Conservation (phyloP, 2,888 invertebrate genomes). For the Orthosia incerta region DNA sequence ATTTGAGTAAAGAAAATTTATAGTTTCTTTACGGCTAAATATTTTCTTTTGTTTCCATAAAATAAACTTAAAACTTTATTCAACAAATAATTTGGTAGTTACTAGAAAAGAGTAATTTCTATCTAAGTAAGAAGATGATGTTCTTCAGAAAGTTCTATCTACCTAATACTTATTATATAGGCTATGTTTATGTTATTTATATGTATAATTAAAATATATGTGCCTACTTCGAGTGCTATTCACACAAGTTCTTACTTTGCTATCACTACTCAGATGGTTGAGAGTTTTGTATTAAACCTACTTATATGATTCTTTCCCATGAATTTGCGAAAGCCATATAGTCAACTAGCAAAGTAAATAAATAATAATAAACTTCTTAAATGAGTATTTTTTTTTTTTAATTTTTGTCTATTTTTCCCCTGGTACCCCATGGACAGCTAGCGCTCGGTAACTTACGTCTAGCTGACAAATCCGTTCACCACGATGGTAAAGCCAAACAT, state of each 20-base stretch:
- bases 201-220: conserved; percentile 34
- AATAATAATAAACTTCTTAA: no score
- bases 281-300: conserved; percentile 59
- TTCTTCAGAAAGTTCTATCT: conserved; percentile 65
- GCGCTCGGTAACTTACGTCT: no score
- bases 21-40: no score
- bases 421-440: no score
- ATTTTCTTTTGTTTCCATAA: background rate
- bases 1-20: no score
- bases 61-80: background rate
- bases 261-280: conserved; percentile 68
- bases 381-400: no score
- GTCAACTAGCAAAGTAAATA: conserved; percentile 5
- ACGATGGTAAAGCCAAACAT: no score
- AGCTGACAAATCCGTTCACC: no score
- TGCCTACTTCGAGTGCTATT: conserved; percentile 65
- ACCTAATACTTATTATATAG: conserved; percentile 57
- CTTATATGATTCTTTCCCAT: conserved; percentile 57
- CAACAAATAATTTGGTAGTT: conserved; percentile 50
- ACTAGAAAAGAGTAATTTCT: conserved; percentile 29
- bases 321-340: conserved; percentile 33
- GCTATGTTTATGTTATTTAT: conserved; percentile 10
- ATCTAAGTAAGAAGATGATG: conserved; percentile 57
- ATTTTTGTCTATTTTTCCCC: no score
- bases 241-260: conserved; percentile 66